phyloP scores from a whole-genome alignment of 2,113 vertebrate species.

The Myrmecophaga tridactyla region DNA sequence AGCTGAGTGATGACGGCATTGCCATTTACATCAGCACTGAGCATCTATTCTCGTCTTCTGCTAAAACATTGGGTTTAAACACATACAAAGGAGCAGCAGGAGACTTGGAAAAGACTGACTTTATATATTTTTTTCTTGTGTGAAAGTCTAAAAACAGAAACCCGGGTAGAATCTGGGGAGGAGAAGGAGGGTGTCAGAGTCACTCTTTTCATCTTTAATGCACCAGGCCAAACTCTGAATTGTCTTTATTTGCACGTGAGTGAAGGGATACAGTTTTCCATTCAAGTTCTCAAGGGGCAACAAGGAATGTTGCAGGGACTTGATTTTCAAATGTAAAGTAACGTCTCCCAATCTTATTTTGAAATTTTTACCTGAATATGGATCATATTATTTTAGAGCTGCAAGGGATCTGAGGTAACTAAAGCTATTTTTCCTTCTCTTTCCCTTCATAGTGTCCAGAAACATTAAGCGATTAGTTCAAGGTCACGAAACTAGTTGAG shows the following conservation, averaged over 20 bases:
- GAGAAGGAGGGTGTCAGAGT: background rate
- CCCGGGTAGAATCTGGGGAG: constrained; percentile 24
- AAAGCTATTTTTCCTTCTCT: background rate
- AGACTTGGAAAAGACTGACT: constrained; percentile 59
- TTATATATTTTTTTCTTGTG: constrained; percentile 43
- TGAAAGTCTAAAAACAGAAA: constrained; percentile 66
- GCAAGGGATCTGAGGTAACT: background rate
- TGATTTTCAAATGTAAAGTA: background rate
- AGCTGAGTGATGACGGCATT: constrained; percentile 24
- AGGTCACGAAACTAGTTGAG: background rate
- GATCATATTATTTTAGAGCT: background rate
- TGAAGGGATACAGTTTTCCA: background rate
- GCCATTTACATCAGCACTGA: constrained; percentile 42
- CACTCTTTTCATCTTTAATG: constrained; percentile 23
- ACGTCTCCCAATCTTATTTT: background rate
- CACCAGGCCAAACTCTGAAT: background rate
- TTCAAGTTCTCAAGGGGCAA: background rate
- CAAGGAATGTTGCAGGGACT: background rate
- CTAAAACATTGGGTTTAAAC: constrained; percentile 63
- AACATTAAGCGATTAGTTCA: background rate
- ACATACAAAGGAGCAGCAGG: constrained; percentile 69
- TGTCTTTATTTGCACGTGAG: background rate
- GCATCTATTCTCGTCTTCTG: constrained; percentile 63
- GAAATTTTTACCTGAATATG: background rate
- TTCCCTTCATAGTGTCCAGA: background rate